phyloP scores from a whole-genome alignment of 2,888 invertebrate genomes.

The Epistrophe grossulariae region DNA sequence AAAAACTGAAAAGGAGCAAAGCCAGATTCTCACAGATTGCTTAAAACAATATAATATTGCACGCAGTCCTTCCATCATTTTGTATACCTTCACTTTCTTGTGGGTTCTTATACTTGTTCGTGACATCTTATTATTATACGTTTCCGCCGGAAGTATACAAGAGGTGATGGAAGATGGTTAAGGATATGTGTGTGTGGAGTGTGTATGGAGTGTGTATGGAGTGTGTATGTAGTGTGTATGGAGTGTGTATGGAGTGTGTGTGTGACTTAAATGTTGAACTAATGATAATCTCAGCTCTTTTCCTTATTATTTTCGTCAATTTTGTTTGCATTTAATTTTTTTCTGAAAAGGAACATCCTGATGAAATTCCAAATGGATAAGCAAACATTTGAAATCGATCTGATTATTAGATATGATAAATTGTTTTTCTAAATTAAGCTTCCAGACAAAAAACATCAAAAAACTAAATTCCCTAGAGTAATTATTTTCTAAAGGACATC shows the following conservation, averaged over 20 bases:
- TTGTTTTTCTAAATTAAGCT: not conserved
- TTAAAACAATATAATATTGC: conserved; percentile 58
- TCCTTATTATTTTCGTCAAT: conserved; percentile 37
- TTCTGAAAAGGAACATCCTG: not conserved
- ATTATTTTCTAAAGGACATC: conserved; percentile 8
- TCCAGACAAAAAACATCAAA: not conserved
- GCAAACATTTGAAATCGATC: conserved; percentile 11
- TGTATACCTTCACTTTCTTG: not conserved
- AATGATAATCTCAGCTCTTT: conserved; percentile 55
- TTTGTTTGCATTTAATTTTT: conserved; percentile 28
- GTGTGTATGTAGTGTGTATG: too few species aligned
- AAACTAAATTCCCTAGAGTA: not conserved
- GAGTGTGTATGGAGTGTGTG: not conserved
- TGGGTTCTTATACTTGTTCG: conserved; percentile 14
- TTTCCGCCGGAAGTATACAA: conserved; percentile 18
- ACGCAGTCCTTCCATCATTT: conserved; percentile 20
- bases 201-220: not conserved
- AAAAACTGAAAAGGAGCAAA: conserved; percentile 12
- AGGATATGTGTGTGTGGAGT: not conserved
- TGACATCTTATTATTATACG: conserved; percentile 43
- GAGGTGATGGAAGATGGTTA: not conserved
- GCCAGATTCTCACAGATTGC: conserved; percentile 43
- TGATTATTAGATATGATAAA: not conserved
- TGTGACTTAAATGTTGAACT: conserved; percentile 33
- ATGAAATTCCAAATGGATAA: not conserved